Evolutionary conservation across 2,888 invertebrate genomes (phyloP).

Genomic region (Xestia c-nigrum): DNA sequence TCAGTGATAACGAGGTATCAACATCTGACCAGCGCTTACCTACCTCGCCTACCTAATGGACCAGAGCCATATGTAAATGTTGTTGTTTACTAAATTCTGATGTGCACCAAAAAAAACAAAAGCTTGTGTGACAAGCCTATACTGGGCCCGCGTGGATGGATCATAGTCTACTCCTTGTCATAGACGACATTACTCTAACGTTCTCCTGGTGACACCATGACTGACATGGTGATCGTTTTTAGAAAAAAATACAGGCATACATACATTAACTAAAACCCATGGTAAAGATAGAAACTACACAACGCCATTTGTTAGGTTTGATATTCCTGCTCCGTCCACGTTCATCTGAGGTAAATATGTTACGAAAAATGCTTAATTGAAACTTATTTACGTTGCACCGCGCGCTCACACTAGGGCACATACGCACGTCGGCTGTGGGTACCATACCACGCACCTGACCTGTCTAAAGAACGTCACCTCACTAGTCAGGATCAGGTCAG

Average conservation of each 20-base stretch:
- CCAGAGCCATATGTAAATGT: background rate
- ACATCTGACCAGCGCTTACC: background rate
- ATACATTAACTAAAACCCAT: too few species aligned
- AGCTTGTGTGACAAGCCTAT: background rate
- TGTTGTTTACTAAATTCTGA: background rate
- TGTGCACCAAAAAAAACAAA: background rate
- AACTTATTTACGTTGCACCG: too few species aligned
- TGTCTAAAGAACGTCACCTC: background rate
- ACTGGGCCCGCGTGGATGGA: background rate
- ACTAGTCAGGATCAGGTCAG: background rate
- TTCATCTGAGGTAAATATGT: too few species aligned
- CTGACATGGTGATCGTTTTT: background rate
- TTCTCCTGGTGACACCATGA: background rate
- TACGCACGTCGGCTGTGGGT: too few species aligned
- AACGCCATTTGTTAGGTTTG: too few species aligned
- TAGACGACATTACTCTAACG: background rate
- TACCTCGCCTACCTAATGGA: background rate
- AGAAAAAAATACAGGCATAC: background rate
- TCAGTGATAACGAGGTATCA: constrained; percentile 20
- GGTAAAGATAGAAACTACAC: too few species aligned
- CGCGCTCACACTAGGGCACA: too few species aligned
- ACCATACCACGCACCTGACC: too few species aligned
- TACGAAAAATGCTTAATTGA: too few species aligned
- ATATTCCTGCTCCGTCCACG: too few species aligned
- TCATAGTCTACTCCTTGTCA: background rate